phyloP scores from a whole-genome alignment of 2,113 vertebrate species.

The Indicator indicator region DNA sequence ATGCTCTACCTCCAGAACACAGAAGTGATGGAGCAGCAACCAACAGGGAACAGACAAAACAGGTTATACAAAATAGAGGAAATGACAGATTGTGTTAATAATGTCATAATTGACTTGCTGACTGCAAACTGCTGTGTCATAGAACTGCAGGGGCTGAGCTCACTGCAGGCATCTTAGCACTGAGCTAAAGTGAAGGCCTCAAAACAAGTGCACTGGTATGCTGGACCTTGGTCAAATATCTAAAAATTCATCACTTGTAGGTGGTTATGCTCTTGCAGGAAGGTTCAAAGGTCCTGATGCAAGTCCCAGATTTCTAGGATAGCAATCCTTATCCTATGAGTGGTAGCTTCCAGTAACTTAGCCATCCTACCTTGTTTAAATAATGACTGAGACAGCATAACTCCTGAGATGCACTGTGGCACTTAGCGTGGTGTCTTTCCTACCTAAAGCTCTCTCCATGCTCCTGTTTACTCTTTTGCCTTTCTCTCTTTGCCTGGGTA shows the following conservation, averaged over 20 bases:
- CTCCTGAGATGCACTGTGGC: not conserved
- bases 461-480: not conserved
- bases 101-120: not conserved
- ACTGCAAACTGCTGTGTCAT: not conserved
- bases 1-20: not conserved
- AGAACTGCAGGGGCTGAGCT: not conserved
- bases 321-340: not conserved
- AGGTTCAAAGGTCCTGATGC: not conserved
- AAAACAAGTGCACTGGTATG: not conserved
- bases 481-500: not conserved
- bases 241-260: not conserved
- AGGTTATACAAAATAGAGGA: not conserved
- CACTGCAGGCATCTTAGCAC: not conserved
- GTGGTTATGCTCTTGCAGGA: not conserved
- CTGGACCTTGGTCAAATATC: not conserved
- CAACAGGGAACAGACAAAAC: not conserved
- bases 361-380: not conserved
- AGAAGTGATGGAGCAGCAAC: not conserved
- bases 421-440: not conserved
- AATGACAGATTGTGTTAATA: not conserved
- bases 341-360: not conserved
- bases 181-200: too few species aligned
- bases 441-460: not conserved
- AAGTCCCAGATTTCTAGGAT: not conserved
- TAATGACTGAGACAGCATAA: not conserved